Evolutionary conservation across 1,140 invertebrate genomes (phyloP), one percentile per base, ranked within the genome.

Genomic region (Diprion similis): DNA sequence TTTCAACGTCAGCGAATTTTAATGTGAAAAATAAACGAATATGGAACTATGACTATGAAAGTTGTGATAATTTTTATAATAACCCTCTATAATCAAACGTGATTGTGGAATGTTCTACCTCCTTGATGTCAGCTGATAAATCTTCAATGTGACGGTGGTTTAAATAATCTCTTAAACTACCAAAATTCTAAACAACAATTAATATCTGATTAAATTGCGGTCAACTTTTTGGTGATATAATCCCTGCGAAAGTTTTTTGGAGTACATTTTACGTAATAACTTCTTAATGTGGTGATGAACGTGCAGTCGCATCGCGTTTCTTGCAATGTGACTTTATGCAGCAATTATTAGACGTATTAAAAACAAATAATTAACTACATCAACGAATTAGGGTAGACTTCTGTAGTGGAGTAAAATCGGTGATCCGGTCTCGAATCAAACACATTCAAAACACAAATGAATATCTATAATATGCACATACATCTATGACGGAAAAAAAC

Each of bases 251-350:
- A 37, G 24, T 37, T 37, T 37, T 37, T 37, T 37, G 24, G 24
- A 37, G 24, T 37, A 37, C 1, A 37, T 37, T 37, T 37, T 37
- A 37, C 24, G 1, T 6, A 37, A 1, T 37, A 37, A 37, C 6
- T 37, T 37, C 24, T 37, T 37, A 37, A 37, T 37, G 24, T 37
- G 24, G 24, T 37, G 24, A 37, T 37, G 6, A 37, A 37, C 24
- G 24, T 37, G 24, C 24, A 37, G 24, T 37, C 24, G 2, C 24
- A 37, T 1, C 24, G n/a, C 51, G 3, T 9, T 59, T 59, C 51
- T 15, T 59, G 51, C 51, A 59, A 59, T 59, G 51, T 59, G 51
- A 59, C 51, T 59, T 59, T 59, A 8, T 59, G 51, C 51, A 59
- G 9, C n/a, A 59, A 59, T 59, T 13, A 4, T 59, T 59, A 15